Percentiles rank a stretch among this genome's conserved stretches.
phyloP scores from a whole-genome alignment of 2,888 invertebrate genomes.

The Lumbricus terrestris region DNA sequence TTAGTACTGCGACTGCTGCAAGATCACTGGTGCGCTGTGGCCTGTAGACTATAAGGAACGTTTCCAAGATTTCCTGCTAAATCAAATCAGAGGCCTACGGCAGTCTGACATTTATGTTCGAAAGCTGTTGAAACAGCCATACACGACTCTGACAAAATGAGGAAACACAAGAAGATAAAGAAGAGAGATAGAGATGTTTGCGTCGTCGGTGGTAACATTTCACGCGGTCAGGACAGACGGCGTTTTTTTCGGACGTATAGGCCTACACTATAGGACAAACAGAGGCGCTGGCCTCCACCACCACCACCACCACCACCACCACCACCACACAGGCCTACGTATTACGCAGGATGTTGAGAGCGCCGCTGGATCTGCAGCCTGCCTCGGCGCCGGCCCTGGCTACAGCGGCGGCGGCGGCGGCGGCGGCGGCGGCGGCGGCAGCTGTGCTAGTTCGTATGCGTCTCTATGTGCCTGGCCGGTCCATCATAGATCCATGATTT shows the following conservation, averaged over 20 bases:
- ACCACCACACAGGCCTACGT: too few species aligned
- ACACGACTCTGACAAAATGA: not conserved
- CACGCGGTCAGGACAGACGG: not conserved
- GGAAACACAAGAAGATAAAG: not conserved
- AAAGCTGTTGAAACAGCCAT: not conserved
- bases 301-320: too few species aligned
- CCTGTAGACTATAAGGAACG: not conserved
- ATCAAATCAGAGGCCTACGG: not conserved
- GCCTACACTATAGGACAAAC: not conserved
- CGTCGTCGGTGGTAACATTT: not conserved
- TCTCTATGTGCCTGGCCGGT: not conserved
- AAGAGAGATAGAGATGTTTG: too few species aligned
- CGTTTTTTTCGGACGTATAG: not conserved
- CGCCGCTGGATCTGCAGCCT: not conserved
- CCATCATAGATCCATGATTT: constrained; percentile 13
- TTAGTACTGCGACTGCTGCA: not conserved
- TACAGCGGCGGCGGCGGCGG: not conserved
- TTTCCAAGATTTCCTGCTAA: not conserved
- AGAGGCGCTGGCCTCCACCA: not conserved
- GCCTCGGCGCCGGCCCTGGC: not conserved
- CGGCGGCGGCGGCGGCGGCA: not conserved
- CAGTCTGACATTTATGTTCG: not conserved
- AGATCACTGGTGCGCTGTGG: not conserved
- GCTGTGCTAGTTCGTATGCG: constrained; percentile 12
- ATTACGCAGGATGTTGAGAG: not conserved